Base-by-base conservation (phyloP, 2,113 vertebrate species). In the Galeopterus variegatus region DNA sequence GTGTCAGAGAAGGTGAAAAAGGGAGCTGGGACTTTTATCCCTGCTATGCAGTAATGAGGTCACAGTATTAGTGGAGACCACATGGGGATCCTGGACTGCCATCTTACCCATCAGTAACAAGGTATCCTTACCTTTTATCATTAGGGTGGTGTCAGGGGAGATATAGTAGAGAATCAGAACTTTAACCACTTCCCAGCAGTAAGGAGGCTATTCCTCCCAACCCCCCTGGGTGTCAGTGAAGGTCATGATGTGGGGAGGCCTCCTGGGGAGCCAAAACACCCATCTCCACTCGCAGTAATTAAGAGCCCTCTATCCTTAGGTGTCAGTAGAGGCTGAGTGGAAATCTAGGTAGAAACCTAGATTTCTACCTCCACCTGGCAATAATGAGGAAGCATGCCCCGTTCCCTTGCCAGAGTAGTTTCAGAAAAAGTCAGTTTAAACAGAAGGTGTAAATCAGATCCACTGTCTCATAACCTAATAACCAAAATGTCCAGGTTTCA, bases 401-500 rank as follows among this genome's bases (percentile, higher is more conserved):
- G 70, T 48, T 83, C n/a, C 1, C 62, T 67, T 69, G 50, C 69
- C 41, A 85, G 52, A 77, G 31, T 28, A 84, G 48, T 31, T 21
- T 60, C 80, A 70, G 87, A 73, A 88, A 84, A 76, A 67, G 56
- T 64, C 33, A 90, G 70, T 87, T 83, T 28, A n/a, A 67, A 67
- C 52, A 85, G 69, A 67, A 94, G 31, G 24, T 31, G 56, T 84
- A 67, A 36, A 83, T 52, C 58, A 13, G 12, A 83, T 23, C 54
- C 36, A 84, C 17, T 26, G 36, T 58, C 41, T 83, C 58, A 75
- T 41, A 79, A 90, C 50, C 41, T 36, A 83, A 75, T 56, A 82
- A 19, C 26, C 77, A 28, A 84, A 84, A 41, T 21, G 23, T 77
- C 80, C 23, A 77, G 24, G 4, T 77, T 90, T 90, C 50, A 50